phyloP scores from a whole-genome alignment of 2,797 vertebrate species.

The Hephaestus fuliginosus region DNA sequence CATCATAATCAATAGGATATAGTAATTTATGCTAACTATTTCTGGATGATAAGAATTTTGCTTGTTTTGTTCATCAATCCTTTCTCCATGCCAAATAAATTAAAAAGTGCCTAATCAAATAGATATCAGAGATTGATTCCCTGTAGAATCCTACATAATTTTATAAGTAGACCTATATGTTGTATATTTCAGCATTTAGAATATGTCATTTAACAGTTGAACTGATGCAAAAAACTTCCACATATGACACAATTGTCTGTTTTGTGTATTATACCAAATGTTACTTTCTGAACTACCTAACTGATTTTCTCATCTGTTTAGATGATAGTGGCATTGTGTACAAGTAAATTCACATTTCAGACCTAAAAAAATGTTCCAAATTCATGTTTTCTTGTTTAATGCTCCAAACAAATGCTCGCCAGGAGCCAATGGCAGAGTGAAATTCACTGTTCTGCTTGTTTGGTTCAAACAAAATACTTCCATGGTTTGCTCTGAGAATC shows the following conservation, averaged over 20 bases:
- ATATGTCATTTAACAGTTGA: neutral
- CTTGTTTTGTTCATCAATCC: neutral
- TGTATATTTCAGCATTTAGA: neutral
- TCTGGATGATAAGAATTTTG: neutral
- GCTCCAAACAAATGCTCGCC: neutral
- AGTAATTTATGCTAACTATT: neutral
- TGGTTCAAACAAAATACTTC: conserved; percentile 16
- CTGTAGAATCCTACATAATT: neutral
- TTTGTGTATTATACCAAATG: neutral
- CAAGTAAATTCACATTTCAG: neutral
- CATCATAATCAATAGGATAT: neutral
- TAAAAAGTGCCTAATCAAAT: neutral
- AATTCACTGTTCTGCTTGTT: neutral
- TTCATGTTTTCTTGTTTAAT: neutral
- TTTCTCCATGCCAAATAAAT: neutral
- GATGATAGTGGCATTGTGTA: neutral
- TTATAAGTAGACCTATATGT: neutral
- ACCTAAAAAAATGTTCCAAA: neutral
- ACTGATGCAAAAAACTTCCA: neutral
- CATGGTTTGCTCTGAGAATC: neutral
- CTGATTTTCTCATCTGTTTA: neutral
- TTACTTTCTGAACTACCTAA: neutral
- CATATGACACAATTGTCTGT: neutral
- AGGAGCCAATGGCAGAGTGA: neutral
- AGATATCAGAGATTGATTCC: neutral